Evolutionary conservation across 1,140 invertebrate species (phyloP), one percentile per base, ranked within the genome.

Genomic region (Drosophila dunni): DNA sequence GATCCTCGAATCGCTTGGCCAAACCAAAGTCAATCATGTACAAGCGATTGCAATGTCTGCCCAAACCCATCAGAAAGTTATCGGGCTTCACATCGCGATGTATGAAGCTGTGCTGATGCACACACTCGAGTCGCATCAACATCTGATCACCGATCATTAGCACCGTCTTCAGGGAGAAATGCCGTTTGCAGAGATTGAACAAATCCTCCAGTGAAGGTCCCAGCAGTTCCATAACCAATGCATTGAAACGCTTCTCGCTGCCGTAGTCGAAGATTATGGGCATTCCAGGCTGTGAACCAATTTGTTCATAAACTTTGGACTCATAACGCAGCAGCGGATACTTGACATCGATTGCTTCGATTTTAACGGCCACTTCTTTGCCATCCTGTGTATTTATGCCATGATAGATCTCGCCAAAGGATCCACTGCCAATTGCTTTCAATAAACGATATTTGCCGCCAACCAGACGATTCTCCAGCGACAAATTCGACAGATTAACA

Each of bases 11-110:
- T 92, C 98, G 99, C 93, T 99, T 99, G 66, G 98, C 98, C 91
- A 99, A 94, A 80, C 98, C 98, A 94, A 99, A 99, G 94, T 99
- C 98, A 94, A 99, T 99, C 90, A 99, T 97, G 92, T 99, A 99
- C 57, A 99, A 96, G 92, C 98, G 94, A 93, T 97, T 97, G 75
- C 95, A 95, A 93, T 96, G 97, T 92, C 98, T 98, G 74, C 98
- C 98, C 64, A 99, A 94, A 50, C 99, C 99, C 98, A 99, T 99
- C 76, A 99, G 94, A 94, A 99, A 99, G 94, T 99, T 99, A 93
- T 99, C 99, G 51, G 98, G 98, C 93, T 99, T 97, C 76, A 99
- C 97, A 93, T 99, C 98, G 83, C 98, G 96, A 93, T 99, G 98
- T 84, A 99, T 99, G 92, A 99, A 99, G 92, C 97, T 97, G 82